Evolutionary conservation across 2,888 invertebrate genomes (phyloP).

Genomic region (Gymnocheta viridis): DNA sequence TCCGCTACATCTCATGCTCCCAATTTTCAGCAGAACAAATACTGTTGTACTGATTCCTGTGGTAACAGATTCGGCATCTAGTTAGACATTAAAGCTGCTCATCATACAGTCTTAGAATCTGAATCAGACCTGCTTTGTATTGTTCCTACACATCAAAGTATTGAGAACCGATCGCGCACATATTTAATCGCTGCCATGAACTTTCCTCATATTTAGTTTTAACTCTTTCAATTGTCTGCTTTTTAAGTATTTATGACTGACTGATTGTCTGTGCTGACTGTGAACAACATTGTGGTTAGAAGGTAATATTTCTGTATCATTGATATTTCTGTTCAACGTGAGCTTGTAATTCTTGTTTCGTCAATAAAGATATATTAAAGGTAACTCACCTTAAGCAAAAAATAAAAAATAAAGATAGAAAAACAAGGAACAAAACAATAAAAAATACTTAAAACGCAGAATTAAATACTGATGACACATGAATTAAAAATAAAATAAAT

Average conservation of each 20-base stretch:
- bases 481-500: slow-evolving; percentile 37
- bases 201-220: no score
- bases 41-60: no score
- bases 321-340: not conserved
- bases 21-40: no score
- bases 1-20: no score
- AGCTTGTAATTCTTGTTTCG: slow-evolving; percentile 44
- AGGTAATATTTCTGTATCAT: slow-evolving; percentile 33
- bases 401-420: slow-evolving; percentile 4
- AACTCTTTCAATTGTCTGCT: slow-evolving; percentile 15
- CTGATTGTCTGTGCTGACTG: not conserved
- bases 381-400: slow-evolving; percentile 65
- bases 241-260: not conserved
- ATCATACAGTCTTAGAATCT: no score
- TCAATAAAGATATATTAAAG: slow-evolving; percentile 62
- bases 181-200: no score
- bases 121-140: no score
- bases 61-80: no score
- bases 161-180: no score
- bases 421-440: slow-evolving; percentile 14
- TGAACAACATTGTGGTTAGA: slow-evolving; percentile 42
- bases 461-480: slow-evolving; percentile 50
- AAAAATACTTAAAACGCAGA: slow-evolving; percentile 25
- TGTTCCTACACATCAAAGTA: no score
- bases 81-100: no score